Evolutionary conservation across 2,113 vertebrate genomes (phyloP).

Genomic region (Pelecanus crispus): DNA sequence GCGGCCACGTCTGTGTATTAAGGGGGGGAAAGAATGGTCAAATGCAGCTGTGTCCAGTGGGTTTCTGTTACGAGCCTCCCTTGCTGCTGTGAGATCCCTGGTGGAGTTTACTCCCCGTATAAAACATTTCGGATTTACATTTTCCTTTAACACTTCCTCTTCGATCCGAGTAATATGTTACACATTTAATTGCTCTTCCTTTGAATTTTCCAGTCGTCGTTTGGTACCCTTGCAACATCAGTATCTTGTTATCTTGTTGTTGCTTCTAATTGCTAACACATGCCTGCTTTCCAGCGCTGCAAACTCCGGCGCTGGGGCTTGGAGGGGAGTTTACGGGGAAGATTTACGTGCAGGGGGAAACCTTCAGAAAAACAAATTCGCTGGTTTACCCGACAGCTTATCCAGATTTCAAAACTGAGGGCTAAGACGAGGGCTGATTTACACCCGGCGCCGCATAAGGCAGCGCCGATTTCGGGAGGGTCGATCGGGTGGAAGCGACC

Average conservation of each 20-base stretch:
- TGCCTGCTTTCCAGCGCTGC: constrained; percentile 58
- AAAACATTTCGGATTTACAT: constrained; percentile 5
- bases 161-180: constrained; percentile 2
- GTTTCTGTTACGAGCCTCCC: not conserved
- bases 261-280: constrained; percentile 71
- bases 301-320: constrained; percentile 26
- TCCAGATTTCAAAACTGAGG: not conserved
- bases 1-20: fast-evolving
- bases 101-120: not conserved
- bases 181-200: constrained; percentile 53
- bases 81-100: not conserved
- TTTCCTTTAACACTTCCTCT: constrained; percentile 53
- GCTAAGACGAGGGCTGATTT: not conserved
- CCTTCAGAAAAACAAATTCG: not conserved
- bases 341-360: not conserved
- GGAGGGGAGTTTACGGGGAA: not conserved
- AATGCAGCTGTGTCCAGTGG: not conserved
- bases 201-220: constrained; percentile 34
- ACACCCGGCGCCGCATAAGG: not conserved
- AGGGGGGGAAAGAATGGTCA: not conserved
- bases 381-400: not conserved
- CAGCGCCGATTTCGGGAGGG: not conserved
- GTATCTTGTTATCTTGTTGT: constrained; percentile 64
- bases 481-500: not conserved
- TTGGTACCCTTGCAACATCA: constrained; percentile 62